phyloP scores from a whole-genome alignment of 2,888 invertebrate species.

The Andrena haemorrhoa region DNA sequence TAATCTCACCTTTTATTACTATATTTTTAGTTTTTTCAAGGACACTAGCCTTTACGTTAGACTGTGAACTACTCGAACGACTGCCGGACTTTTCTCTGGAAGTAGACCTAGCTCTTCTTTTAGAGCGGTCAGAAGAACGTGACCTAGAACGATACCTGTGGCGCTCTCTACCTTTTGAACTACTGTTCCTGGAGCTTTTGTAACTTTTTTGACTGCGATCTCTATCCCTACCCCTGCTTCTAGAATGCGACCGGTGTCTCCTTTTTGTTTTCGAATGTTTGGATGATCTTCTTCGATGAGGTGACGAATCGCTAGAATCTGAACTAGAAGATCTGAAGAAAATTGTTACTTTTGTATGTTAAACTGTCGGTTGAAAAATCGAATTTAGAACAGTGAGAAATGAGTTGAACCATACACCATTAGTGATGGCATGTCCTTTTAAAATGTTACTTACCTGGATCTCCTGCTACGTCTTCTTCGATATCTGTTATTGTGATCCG shows the following conservation, averaged over 20 bases:
- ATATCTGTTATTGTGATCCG: conserved; percentile 80
- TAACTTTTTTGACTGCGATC: conserved; percentile 76
- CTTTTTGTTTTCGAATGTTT: conserved; percentile 79
- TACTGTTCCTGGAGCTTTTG: conserved; percentile 76
- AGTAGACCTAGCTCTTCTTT: conserved; percentile 75
- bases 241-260: conserved; percentile 79
- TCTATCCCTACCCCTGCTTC: conserved; percentile 78
- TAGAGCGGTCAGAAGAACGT: conserved; percentile 76
- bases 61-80: conserved; percentile 80
- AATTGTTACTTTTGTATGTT: background rate
- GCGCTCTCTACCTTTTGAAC: conserved; percentile 79
- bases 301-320: conserved; percentile 79
- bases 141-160: conserved; percentile 78
- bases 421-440: background rate
- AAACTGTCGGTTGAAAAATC: background rate
- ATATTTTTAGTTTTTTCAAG: conserved; percentile 70
- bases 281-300: conserved; percentile 77
- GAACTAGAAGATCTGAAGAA: conserved; percentile 78
- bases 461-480: conserved; percentile 77
- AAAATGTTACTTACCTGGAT: conserved; percentile 63
- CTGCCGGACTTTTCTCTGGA: conserved; percentile 82
- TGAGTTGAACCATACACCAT: background rate
- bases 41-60: conserved; percentile 73
- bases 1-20: conserved; percentile 74
- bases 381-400: background rate